phyloP scores from a whole-genome alignment of 2,888 invertebrate genomes.

The Pinctada fucata region DNA sequence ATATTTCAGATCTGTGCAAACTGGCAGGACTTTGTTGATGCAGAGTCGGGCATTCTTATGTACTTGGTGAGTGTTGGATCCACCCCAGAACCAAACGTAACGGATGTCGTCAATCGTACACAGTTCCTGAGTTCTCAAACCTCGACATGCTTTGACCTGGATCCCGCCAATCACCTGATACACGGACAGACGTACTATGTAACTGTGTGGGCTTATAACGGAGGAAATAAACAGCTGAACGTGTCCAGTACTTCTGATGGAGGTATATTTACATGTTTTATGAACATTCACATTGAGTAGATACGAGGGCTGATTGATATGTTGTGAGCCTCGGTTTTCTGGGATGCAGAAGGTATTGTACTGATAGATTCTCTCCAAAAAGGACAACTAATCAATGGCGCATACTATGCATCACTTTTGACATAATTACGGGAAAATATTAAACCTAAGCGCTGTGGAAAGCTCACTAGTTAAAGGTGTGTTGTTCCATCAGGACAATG shows the following conservation, averaged over 20 bases:
- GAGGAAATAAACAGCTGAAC: constrained; percentile 57
- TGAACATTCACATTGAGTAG: not conserved
- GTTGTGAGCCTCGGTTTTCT: too few relatives aligned
- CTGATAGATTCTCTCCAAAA: too few relatives aligned
- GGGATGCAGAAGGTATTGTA: too few relatives aligned
- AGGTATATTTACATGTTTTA: constrained; percentile 36
- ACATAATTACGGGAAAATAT: too few relatives aligned
- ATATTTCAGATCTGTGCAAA: constrained; percentile 58
- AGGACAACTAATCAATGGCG: too few relatives aligned
- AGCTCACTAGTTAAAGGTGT: too few relatives aligned
- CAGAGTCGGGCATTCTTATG: constrained; percentile 57
- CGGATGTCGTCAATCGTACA: constrained; percentile 44
- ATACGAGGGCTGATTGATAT: too few relatives aligned
- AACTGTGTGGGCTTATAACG: constrained; percentile 57
- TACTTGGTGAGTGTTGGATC: constrained; percentile 50
- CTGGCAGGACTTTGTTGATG: constrained; percentile 61
- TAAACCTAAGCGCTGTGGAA: too few relatives aligned
- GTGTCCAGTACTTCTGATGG: constrained; percentile 54
- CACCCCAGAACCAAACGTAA: constrained; percentile 26
- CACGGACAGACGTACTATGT: constrained; percentile 52
- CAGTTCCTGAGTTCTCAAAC: constrained; percentile 32
- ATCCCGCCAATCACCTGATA: constrained; percentile 34
- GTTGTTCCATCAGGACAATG: too few relatives aligned
- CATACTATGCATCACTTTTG: too few relatives aligned
- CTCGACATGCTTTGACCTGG: constrained; percentile 45